phyloP scores from a whole-genome alignment of 2,888 invertebrate genomes.

The Phytoseiulus persimilis region DNA sequence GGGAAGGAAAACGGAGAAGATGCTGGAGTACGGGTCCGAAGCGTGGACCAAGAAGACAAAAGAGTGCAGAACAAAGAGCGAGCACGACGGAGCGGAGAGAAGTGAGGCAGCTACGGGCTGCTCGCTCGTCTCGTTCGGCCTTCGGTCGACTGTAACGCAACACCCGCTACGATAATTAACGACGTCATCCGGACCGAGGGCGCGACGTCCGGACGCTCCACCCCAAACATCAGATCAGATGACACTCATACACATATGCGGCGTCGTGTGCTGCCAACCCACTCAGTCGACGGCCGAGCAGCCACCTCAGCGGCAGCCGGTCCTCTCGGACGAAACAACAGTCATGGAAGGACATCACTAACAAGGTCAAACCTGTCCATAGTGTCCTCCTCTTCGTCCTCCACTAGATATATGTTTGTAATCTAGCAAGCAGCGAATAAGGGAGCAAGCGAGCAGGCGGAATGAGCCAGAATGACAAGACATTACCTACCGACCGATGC shows the following conservation, averaged over 20 bases:
- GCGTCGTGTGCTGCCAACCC: background rate
- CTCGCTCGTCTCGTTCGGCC: background rate
- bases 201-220: background rate
- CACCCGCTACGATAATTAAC: slow-evolving; percentile 5
- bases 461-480: background rate
- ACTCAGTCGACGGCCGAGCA: background rate
- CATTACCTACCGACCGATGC: background rate
- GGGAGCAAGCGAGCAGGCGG: background rate
- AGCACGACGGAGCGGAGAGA: background rate
- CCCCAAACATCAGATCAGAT: background rate
- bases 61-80: background rate
- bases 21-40: background rate
- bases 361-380: background rate
- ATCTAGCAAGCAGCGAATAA: background rate
- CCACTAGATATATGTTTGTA: background rate
- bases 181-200: background rate
- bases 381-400: background rate
- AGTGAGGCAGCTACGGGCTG: background rate
- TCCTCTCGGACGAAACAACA: background rate
- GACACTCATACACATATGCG: background rate
- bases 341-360: background rate
- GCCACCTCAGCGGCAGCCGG: background rate
- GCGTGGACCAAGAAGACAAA: background rate
- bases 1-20: background rate
- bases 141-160: background rate